Evolutionary conservation across 1,140 invertebrate species (phyloP).

Genomic region (Ctenoplectra terminalis): DNA sequence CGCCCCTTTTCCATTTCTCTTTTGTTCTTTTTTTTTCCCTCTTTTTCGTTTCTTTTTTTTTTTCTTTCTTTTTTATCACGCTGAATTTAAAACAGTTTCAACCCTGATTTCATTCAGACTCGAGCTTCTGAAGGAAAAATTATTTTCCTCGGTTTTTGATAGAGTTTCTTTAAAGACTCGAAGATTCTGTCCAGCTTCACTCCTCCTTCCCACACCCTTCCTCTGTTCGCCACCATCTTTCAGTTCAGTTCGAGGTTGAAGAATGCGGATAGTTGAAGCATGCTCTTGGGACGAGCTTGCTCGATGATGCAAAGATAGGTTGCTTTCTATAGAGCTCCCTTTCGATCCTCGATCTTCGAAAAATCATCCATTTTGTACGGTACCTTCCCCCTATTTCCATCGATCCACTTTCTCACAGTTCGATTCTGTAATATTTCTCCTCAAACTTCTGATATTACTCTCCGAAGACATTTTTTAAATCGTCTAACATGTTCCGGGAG

Average conservation of each 20-base stretch:
- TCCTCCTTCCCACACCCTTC: no score
- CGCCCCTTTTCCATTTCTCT: no score
- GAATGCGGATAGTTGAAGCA: constrained; percentile 19
- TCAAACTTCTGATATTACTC: neutral
- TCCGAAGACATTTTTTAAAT: neutral
- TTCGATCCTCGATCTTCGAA: neutral
- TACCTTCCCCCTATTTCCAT: neutral
- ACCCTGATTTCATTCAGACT: no score
- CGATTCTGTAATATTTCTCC: neutral
- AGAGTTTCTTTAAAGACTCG: neutral
- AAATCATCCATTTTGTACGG: neutral
- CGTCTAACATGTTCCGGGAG: neutral
- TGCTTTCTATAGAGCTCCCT: neutral
- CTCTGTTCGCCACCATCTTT: constrained; percentile 8
- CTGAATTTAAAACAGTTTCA: neutral
- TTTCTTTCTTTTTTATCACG: neutral
- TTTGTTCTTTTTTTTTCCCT: no score
- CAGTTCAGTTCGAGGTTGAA: constrained; percentile 27
- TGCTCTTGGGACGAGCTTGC: constrained; percentile 5
- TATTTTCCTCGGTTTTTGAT: neutral
- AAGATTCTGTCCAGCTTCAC: neutral
- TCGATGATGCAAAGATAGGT: neutral
- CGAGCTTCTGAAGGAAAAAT: neutral
- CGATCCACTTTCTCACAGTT: neutral
- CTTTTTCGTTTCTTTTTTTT: neutral